A percentile compares a stretch with the other conserved stretches of the same genome.
phyloP scores from a whole-genome alignment of 2,113 vertebrate genomes.

The Bothrops jararaca region DNA sequence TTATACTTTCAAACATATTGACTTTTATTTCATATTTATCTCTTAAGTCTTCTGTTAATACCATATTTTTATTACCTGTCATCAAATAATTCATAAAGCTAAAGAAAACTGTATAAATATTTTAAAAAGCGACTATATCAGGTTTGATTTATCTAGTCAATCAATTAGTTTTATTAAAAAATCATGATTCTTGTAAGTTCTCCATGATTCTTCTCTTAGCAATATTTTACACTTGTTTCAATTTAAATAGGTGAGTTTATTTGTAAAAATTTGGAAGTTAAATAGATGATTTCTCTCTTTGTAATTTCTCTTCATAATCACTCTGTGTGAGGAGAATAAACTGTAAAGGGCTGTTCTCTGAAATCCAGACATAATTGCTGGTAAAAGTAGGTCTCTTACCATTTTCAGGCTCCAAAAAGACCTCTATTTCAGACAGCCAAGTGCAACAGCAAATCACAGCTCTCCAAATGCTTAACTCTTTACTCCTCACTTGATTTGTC shows the following conservation, averaged over 20 bases:
- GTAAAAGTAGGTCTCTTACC: not conserved
- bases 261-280: not conserved
- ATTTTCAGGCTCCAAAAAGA: not conserved
- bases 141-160: not conserved
- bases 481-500: not conserved
- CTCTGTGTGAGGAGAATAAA: not conserved
- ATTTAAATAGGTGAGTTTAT: not conserved
- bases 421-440: not conserved
- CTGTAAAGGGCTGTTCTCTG: not conserved
- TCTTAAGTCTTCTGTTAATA: not conserved
- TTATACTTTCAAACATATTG: not conserved
- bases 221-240: not conserved
- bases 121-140: not conserved
- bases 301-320: not conserved
- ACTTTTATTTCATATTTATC: not conserved
- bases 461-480: not conserved
- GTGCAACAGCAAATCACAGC: not conserved
- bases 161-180: not conserved
- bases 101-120: not conserved
- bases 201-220: not conserved
- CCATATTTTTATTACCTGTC: not conserved
- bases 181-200: not conserved
- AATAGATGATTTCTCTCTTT: not conserved
- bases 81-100: not conserved
- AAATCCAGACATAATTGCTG: not conserved